phyloP scores from a whole-genome alignment of 2,888 invertebrate species.

The Drosophila cracens region DNA sequence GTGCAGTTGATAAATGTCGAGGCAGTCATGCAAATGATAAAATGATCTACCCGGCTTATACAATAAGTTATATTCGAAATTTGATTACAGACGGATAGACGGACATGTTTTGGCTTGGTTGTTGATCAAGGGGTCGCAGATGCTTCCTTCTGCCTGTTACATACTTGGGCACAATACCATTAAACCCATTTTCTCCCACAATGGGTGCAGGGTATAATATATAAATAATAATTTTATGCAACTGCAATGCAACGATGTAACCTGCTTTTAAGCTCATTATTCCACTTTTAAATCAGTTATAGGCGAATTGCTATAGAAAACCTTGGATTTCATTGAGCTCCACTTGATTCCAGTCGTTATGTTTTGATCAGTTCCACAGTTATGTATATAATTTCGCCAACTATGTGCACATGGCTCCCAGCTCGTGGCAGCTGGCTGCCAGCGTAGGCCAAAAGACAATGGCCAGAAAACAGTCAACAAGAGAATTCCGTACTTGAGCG shows the following conservation, averaged over 20 bases:
- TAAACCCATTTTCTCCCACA: background rate
- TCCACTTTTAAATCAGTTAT: slow-evolving; percentile 16
- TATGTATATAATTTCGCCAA: slow-evolving; percentile 25
- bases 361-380: slow-evolving; percentile 13
- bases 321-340: slow-evolving; percentile 26
- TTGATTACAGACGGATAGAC: background rate
- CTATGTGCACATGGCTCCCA: slow-evolving; percentile 18
- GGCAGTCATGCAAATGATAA: background rate
- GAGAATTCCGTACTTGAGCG: slow-evolving; percentile 49
- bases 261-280: background rate
- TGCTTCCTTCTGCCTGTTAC: background rate
- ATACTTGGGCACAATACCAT: background rate
- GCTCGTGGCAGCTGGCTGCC: slow-evolving; percentile 35
- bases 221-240: background rate
- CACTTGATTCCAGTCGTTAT: slow-evolving; percentile 22
- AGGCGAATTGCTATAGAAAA: slow-evolving; percentile 25
- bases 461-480: slow-evolving; percentile 34
- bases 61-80: background rate
- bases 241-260: background rate
- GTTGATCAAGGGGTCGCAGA: background rate
- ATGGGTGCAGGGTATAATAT: background rate
- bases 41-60: background rate
- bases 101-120: background rate
- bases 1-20: background rate
- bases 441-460: slow-evolving; percentile 59